These are phyloP conservation scores for Phalangium opilio DNA, from an alignment of 2,888 invertebrate species.

Conservation along the genomic window DNA sequence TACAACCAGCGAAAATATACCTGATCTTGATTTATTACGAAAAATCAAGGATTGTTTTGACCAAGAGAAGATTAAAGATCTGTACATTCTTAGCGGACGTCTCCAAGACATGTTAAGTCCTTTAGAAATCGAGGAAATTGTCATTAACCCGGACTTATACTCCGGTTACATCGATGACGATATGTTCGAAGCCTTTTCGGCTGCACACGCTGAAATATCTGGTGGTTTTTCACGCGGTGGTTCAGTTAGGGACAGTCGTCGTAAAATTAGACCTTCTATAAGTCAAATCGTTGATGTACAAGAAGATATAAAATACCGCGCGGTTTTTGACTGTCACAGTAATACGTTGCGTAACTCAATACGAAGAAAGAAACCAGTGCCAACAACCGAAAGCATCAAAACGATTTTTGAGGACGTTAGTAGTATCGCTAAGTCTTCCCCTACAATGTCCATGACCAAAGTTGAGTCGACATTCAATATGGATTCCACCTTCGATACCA, in stretches of 20 bases:
- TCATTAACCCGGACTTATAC: constrained; percentile 26
- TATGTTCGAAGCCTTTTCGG: constrained; percentile 23
- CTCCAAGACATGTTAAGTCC: constrained; percentile 27
- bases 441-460: no score
- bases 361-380: background rate
- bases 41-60: constrained; percentile 23
- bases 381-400: background rate
- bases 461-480: no score
- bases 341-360: background rate
- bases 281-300: constrained; percentile 1
- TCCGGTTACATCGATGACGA: constrained; percentile 25
- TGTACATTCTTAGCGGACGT: constrained; percentile 26
- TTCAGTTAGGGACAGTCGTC: constrained; percentile 7
- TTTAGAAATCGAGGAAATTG: constrained; percentile 27
- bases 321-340: constrained; percentile 5
- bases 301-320: constrained; percentile 3
- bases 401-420: constrained; percentile 1
- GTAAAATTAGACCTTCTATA: background rate
- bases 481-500: no score
- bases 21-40: constrained; percentile 5
- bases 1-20: background rate
- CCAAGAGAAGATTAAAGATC: constrained; percentile 25
- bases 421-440: no score
- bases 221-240: background rate
- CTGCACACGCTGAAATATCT: background rate